These are phyloP conservation scores for Rhadina sibilatrix DNA, from an alignment of 2,113 vertebrate species.

Conservation along the genomic window DNA sequence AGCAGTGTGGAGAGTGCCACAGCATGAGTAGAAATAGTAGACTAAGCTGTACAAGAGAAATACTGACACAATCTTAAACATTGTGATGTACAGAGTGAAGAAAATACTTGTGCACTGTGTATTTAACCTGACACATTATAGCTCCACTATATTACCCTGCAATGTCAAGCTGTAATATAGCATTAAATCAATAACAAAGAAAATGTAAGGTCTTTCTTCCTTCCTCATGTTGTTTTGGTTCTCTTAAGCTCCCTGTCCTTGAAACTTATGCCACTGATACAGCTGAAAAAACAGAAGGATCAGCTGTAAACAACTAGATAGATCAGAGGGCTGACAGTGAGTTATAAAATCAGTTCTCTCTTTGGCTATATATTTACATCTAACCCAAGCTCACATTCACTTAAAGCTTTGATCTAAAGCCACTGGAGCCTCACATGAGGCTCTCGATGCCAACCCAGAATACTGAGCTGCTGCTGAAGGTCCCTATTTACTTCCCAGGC, in stretches of 20 bases:
- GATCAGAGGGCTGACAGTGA: slow-evolving; percentile 18
- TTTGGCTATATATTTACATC: neutral
- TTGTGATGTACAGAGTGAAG: neutral
- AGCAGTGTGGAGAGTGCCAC: neutral
- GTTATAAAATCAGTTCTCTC: neutral
- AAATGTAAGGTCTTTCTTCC: neutral
- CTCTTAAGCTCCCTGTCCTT: slow-evolving; percentile 42
- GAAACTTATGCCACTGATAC: neutral
- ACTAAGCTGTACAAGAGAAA: neutral
- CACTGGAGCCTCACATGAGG: neutral
- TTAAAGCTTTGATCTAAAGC: neutral
- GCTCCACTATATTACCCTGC: neutral
- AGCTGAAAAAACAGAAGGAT: slow-evolving; percentile 33
- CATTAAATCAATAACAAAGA: slow-evolving; percentile 43
- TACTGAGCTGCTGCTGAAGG: neutral
- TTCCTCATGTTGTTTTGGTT: neutral
- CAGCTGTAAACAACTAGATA: slow-evolving; percentile 11
- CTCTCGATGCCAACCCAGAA: neutral
- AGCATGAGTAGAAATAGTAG: neutral
- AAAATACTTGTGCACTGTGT: neutral
- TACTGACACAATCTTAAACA: neutral
- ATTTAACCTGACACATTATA: slow-evolving; percentile 36
- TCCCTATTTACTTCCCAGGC: neutral
- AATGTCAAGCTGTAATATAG: neutral
- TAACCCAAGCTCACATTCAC: neutral